Percentiles rank a stretch among this genome's conserved stretches.
phyloP scores from a whole-genome alignment of 2,113 vertebrate species.

The Ondatra zibethicus region DNA sequence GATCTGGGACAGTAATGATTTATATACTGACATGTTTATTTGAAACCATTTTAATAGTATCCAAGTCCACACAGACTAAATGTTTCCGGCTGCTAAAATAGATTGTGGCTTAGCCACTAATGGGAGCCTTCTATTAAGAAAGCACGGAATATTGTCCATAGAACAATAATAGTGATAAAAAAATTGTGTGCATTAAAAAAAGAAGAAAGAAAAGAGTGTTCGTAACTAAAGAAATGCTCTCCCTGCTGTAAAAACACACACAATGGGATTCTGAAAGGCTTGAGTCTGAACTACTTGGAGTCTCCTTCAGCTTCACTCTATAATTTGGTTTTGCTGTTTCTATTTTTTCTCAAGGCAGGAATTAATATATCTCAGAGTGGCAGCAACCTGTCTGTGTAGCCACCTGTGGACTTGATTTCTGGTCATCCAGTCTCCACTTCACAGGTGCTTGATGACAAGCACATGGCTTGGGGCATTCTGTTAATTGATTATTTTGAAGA shows the following conservation, averaged over 20 bases:
- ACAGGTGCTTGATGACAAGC: background rate
- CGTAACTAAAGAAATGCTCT: background rate
- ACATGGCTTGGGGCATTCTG: background rate
- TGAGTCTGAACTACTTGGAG: background rate
- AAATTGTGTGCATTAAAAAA: background rate
- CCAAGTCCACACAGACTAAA: background rate
- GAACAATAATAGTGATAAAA: background rate
- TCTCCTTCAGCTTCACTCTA: background rate
- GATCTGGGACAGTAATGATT: conserved; percentile 60
- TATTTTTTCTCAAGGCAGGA: background rate
- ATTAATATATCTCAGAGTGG: background rate
- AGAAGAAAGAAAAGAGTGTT: background rate
- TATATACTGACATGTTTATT: conserved; percentile 45
- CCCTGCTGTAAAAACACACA: background rate
- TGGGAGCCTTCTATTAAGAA: background rate
- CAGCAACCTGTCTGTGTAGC: background rate
- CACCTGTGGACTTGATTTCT: background rate
- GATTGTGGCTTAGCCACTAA: background rate
- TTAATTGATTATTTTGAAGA: background rate
- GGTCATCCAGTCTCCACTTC: background rate
- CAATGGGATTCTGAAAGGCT: background rate
- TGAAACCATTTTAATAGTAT: conserved; percentile 48
- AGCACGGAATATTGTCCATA: background rate
- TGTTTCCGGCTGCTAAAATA: background rate
- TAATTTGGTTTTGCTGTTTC: background rate